phyloP scores from a whole-genome alignment of 2,888 invertebrate species.

The Conomelus anceps region DNA sequence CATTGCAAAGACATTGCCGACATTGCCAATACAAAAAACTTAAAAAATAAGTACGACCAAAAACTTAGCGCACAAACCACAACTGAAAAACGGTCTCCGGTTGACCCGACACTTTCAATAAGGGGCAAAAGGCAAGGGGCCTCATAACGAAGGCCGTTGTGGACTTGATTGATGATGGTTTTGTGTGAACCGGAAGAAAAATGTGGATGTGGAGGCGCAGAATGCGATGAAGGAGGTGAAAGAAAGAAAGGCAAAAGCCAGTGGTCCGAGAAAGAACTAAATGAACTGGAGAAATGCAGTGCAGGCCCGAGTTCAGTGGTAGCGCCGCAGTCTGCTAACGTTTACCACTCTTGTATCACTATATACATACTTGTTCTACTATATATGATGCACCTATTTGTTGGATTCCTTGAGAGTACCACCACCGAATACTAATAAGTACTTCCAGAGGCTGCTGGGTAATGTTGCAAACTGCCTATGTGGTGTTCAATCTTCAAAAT shows the following conservation, averaged over 20 bases:
- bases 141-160: background rate
- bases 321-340: background rate
- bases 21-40: too few relatives aligned
- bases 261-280: background rate
- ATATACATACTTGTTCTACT: background rate
- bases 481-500: background rate
- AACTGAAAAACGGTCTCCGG: background rate
- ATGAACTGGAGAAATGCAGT: background rate
- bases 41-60: too few relatives aligned
- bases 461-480: too few relatives aligned
- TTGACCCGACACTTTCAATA: background rate
- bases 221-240: background rate
- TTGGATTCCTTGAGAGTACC: background rate
- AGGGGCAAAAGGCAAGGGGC: background rate
- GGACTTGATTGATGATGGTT: background rate
- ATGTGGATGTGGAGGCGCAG: background rate
- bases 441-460: background rate
- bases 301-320: background rate
- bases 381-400: background rate
- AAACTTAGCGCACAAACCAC: too few relatives aligned
- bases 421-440: background rate
- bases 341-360: background rate
- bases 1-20: too few relatives aligned
- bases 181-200: background rate
- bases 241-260: background rate